Evolutionary conservation across 2,113 vertebrate genomes (phyloP), one percentile per base, ranked within the genome.

Genomic region (Charina bottae): DNA sequence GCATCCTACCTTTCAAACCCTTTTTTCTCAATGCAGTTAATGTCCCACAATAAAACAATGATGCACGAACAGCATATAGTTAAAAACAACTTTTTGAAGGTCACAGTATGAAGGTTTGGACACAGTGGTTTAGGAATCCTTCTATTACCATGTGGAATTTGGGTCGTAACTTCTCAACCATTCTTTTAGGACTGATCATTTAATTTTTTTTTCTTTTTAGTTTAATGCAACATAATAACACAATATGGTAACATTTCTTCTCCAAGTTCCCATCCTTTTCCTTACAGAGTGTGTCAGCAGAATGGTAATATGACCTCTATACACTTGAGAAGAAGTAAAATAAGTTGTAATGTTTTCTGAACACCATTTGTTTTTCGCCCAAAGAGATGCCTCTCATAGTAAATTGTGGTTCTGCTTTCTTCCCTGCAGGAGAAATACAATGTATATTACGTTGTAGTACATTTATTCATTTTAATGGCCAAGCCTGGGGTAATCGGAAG

Each of bases 381-480:
- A 78, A 88, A 28, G 84, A 91, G 54, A 87, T 68, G 58, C 78
- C 64, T 10, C 54, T 87, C 33, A n/a, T 87, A 87, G 33, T 91
- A 87, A 91, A 91, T 91, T 87, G 90, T 78, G 64, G 90, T 56
- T 91, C 33, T 91, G 85, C 26, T 87, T 68, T 87, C 54, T 55
- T 88, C 55, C 62, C 87, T 88, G 85, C 90, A 88, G 62, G 9
- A 78, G 85, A 62, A 87, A 72, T 91, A 88, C 64, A 87, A n/a
- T 87, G 85, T 68, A 58, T 54, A n/a, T 87, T 87, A 91, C 87
- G 64, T 88, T 56, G 46, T 54, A 49, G 58, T 78, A 91, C 72
- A 87, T 91, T 91, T 85, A 87, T 87, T 91, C 85, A 91, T 88
- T 86, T 91, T 87, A 91, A 78, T 91, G 85, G 37, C 54, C 10